Evolutionary conservation across 1,140 invertebrate species (phyloP).

Genomic region (Ganaspis sp.): DNA sequence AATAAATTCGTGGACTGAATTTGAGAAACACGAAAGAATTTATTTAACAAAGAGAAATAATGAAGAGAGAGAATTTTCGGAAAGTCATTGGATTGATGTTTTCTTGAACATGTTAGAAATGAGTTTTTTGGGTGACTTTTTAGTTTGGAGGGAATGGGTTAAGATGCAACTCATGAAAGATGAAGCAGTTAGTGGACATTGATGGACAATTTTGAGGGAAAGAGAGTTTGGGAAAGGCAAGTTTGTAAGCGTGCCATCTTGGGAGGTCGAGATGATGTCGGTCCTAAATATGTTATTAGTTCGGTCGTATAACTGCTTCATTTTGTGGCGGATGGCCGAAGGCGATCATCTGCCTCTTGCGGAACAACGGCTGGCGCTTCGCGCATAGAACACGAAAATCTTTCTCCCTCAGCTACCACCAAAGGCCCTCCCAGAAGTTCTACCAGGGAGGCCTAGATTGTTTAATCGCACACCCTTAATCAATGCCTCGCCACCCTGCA

Average conservation of each 20-base stretch:
- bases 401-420: constrained; percentile 50
- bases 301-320: constrained; percentile 74
- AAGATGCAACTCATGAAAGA: neutral
- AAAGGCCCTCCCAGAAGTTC: constrained; percentile 70
- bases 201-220: neutral
- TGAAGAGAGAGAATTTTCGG: too few species aligned
- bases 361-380: constrained; percentile 51
- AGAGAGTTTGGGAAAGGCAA: constrained; percentile 33
- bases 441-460: constrained; percentile 72
- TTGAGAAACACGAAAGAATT: too few species aligned
- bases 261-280: constrained; percentile 69
- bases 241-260: constrained; percentile 71
- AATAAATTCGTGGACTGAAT: too few species aligned
- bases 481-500: constrained; percentile 69
- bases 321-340: constrained; percentile 67
- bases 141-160: neutral
- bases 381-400: constrained; percentile 53
- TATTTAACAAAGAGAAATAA: too few species aligned
- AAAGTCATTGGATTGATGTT: too few species aligned
- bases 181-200: neutral
- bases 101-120: neutral
- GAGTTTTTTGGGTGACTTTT: neutral
- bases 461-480: constrained; percentile 70
- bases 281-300: constrained; percentile 75
- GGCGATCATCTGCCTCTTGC: constrained; percentile 68